phyloP scores from a whole-genome alignment of 2,113 vertebrate genomes.

The Malaclemys terrapin region DNA sequence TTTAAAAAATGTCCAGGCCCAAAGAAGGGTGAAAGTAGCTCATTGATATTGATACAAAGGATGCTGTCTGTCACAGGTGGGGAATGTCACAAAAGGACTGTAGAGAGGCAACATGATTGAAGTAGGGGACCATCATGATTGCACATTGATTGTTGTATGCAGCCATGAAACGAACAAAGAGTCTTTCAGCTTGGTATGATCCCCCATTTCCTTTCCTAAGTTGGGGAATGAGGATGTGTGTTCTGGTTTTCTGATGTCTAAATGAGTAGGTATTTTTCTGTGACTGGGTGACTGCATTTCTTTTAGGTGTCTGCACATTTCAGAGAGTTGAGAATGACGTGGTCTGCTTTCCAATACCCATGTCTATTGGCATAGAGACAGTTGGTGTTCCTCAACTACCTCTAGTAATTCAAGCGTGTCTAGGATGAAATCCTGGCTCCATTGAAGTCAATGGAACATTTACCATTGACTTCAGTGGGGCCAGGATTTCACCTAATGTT shows the following conservation, averaged over 20 bases:
- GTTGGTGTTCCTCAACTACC: not conserved
- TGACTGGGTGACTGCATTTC: not conserved
- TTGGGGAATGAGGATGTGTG: not conserved
- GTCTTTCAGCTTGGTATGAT: not conserved
- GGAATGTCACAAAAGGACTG: not conserved
- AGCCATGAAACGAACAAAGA: not conserved
- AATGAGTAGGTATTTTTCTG: not conserved
- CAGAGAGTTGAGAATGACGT: not conserved
- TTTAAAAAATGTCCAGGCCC: not conserved
- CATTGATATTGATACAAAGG: rapidly evolving
- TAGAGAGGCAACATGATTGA: not conserved
- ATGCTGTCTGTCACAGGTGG: not conserved
- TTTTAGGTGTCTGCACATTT: not conserved
- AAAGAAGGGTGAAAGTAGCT: rapidly evolving
- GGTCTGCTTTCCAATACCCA: not conserved
- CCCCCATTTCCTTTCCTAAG: not conserved
- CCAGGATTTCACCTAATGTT: not conserved
- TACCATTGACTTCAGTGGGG: not conserved
- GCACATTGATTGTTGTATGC: not conserved
- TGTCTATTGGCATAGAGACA: not conserved
- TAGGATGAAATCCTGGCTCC: not conserved
- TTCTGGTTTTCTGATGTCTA: not conserved
- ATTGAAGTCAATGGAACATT: not conserved
- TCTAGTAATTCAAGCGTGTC: not conserved
- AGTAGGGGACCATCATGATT: not conserved